phyloP scores from a whole-genome alignment of 2,888 invertebrate genomes.

The Onthophagus sagittarius region DNA sequence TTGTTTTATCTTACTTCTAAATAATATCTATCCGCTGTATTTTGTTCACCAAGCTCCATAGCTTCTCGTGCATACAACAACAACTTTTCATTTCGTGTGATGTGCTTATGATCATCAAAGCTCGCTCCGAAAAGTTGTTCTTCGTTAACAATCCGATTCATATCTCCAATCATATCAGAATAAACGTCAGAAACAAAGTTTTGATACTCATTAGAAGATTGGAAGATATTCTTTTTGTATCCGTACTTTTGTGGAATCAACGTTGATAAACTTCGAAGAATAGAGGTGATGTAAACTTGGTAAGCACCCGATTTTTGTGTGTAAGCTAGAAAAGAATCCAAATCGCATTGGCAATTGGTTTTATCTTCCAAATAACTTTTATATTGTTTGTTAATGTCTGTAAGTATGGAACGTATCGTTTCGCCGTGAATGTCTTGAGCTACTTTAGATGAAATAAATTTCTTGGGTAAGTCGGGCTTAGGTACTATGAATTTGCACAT shows the following conservation, averaged over 20 bases:
- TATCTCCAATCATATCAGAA: slow-evolving; percentile 37
- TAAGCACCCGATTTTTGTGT: slow-evolving; percentile 31
- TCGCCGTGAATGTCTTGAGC: slow-evolving; percentile 38
- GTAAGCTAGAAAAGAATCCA: slow-evolving; percentile 26
- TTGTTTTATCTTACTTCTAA: too few species aligned
- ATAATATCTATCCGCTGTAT: slow-evolving; percentile 41
- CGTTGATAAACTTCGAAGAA: slow-evolving; percentile 35
- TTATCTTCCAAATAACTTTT: slow-evolving; percentile 31
- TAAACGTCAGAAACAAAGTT: slow-evolving; percentile 40
- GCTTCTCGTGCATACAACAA: slow-evolving; percentile 44
- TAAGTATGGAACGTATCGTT: slow-evolving; percentile 35
- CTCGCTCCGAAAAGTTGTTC: slow-evolving; percentile 26
- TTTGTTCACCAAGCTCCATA: slow-evolving; percentile 35
- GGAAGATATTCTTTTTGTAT: slow-evolving; percentile 6
- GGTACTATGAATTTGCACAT: slow-evolving; percentile 28
- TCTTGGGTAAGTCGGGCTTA: slow-evolving; percentile 30
- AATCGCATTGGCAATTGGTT: slow-evolving; percentile 29
- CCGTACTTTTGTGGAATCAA: slow-evolving; percentile 28
- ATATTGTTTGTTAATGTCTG: slow-evolving; percentile 39
- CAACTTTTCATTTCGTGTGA: slow-evolving; percentile 23
- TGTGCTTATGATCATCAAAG: slow-evolving; percentile 13
- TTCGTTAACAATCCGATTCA: slow-evolving; percentile 38
- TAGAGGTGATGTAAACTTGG: slow-evolving; percentile 37
- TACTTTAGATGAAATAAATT: slow-evolving; percentile 34
- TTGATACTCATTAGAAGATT: slow-evolving; percentile 24